These are phyloP conservation scores for Torymus texanus DNA, from an alignment of 2,888 invertebrate genomes.

Conservation along the genomic window DNA sequence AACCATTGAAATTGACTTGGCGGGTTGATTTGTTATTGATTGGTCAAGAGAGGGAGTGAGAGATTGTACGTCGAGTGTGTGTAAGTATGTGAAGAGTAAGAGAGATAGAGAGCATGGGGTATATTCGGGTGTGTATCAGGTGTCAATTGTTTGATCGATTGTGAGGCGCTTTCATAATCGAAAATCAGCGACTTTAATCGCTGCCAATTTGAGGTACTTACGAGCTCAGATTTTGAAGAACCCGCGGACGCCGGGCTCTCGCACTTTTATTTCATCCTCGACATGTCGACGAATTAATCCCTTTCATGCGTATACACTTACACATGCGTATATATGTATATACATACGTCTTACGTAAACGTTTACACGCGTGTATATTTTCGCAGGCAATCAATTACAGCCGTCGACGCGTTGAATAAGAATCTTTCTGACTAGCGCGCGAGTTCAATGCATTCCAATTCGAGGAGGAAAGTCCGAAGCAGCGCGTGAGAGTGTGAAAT, in stretches of 20 bases:
- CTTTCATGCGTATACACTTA: neutral
- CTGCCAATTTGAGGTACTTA: slow-evolving; percentile 16
- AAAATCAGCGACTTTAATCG: slow-evolving; percentile 27
- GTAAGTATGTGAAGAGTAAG: no score
- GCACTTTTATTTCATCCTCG: neutral
- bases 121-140: slow-evolving; percentile 9
- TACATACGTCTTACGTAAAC: neutral
- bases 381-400: slow-evolving; percentile 4
- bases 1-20: slow-evolving; percentile 28
- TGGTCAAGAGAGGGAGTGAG: neutral
- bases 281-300: slow-evolving; percentile 22
- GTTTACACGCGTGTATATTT: neutral
- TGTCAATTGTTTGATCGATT: slow-evolving; percentile 43
- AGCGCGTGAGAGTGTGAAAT: neutral
- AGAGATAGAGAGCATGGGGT: neutral
- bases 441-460: neutral
- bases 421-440: neutral
- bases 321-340: no score
- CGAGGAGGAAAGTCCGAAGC: neutral
- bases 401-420: neutral
- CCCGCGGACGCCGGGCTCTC: neutral
- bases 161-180: slow-evolving; percentile 16
- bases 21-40: slow-evolving; percentile 26
- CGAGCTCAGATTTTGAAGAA: slow-evolving; percentile 11
- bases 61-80: neutral